These are phyloP conservation scores for Tupiocoris notatus DNA, from an alignment of 2,888 invertebrate species.

Conservation along the genomic window DNA sequence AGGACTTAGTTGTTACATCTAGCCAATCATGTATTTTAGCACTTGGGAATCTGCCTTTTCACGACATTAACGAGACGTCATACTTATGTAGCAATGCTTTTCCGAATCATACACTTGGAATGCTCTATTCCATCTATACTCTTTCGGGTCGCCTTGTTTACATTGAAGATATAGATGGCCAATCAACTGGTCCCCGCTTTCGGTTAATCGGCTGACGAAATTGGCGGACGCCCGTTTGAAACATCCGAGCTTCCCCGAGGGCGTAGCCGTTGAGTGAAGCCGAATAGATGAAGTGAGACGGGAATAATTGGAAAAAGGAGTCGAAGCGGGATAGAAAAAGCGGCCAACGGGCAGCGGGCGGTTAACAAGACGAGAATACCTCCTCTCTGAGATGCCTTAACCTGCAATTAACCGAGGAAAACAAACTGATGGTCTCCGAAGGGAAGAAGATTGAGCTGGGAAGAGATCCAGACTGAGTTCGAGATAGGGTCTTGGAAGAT, in stretches of 20 bases:
- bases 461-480: not conserved
- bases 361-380: constrained; percentile 18
- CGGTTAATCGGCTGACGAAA: not conserved
- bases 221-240: constrained; percentile 16
- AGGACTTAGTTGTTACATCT: too few species aligned
- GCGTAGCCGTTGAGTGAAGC: too few species aligned
- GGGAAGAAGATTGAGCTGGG: not conserved
- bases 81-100: too few species aligned
- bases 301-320: too few species aligned
- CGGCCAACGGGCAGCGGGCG: not conserved
- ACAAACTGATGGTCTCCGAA: constrained; percentile 30
- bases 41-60: too few species aligned
- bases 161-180: constrained; percentile 15
- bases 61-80: too few species aligned
- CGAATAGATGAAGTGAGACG: too few species aligned
- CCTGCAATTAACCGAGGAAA: constrained; percentile 32
- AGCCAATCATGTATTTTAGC: too few species aligned
- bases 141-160: constrained; percentile 8
- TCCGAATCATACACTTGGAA: too few species aligned
- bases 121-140: not conserved
- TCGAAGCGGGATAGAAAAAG: not conserved
- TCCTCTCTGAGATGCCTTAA: constrained; percentile 8
- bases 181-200: not conserved
- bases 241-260: not conserved
- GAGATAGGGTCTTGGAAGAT: too few species aligned